A percentile compares a stretch with the other conserved stretches of the same genome.
phyloP scores from a whole-genome alignment of 2,888 invertebrate genomes.

The Cryptocephalus moraei region DNA sequence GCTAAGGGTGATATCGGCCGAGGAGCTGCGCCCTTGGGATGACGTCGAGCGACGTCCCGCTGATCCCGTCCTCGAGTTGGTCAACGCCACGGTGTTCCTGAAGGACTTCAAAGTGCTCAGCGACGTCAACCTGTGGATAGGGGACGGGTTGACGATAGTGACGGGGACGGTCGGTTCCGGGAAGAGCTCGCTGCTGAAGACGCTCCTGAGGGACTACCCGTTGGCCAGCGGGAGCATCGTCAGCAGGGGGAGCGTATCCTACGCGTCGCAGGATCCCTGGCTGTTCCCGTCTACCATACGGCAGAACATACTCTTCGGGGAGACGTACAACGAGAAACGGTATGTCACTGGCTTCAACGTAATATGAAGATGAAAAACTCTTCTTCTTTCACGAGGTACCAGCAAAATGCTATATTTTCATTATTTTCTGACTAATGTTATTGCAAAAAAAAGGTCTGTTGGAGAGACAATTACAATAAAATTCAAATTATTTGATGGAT shows the following conservation, averaged over 20 bases:
- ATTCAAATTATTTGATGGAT: too few relatives aligned
- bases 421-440: too few relatives aligned
- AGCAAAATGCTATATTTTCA: too few relatives aligned
- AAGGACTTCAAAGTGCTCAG: conserved; percentile 30
- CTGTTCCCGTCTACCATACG: conserved; percentile 48
- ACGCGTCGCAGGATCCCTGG: conserved; percentile 56
- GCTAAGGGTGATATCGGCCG: conserved; percentile 41
- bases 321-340: conserved; percentile 43
- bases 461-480: too few relatives aligned
- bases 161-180: conserved; percentile 62
- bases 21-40: conserved; percentile 26
- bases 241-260: conserved; percentile 44
- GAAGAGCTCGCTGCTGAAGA: conserved; percentile 42
- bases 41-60: conserved; percentile 1
- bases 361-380: too few relatives aligned
- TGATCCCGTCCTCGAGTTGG: conserved; percentile 18
- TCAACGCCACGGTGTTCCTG: conserved; percentile 19
- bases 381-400: too few relatives aligned
- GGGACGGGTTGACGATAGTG: conserved; percentile 40
- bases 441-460: too few relatives aligned
- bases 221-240: conserved; percentile 31
- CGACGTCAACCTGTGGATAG: conserved; percentile 36
- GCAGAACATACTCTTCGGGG: conserved; percentile 71
- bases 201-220: conserved; percentile 36
- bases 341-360: conserved; percentile 31